Evolutionary conservation across 2,888 invertebrate genomes (phyloP), one percentile per base, ranked within the genome.

Genomic region (Chloroclysta siterata): DNA sequence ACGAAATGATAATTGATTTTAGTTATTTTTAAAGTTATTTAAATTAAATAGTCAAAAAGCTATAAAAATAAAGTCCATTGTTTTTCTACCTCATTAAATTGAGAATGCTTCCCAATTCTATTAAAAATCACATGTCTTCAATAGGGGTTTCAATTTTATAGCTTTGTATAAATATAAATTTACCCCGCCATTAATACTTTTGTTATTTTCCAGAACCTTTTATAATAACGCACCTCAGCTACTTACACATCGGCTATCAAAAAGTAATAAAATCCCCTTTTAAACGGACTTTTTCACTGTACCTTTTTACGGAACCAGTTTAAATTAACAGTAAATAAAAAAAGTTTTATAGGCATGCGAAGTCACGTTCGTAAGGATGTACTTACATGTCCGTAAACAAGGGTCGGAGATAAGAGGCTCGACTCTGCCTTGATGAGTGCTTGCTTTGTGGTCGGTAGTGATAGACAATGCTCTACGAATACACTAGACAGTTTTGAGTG

Each of bases 401-500:
- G 78, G 72, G 47, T 28, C 60, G 39, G 68, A 76, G 79, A 79
- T 79, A 80, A 79, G 78, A 73, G 78, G 71, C 47, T 48, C 53
- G 53, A 42, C 51, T 54, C 36, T 50, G 14, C 5, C 73, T 73
- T 67, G 68, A 76, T 75, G 72, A 65, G 69, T 64, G 65, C 61
- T 60, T 72, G 71, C 80, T 82, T 87, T 88, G 83, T 84, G 68
- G 73, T 62, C 55, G 56, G 62, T 50, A 62, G 65, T 68, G 72
- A 70, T 60, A 61, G 60, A 89, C 90, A 90, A 90, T 83, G 79
- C 72, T 69, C 71, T 76, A 66, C 70, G 74, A 75, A 75, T 69
- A 76, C 83, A 85, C 90, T 90, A 76, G 74, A 87, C 71, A 74
- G 56, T 65, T 72, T 85, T 73, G 81, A 89, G 88, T 89, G 88